Percentiles rank a stretch among this genome's conserved stretches.
These are phyloP conservation scores for Tuta absoluta DNA, from an alignment of 2,888 invertebrate genomes.

Conservation along the genomic window DNA sequence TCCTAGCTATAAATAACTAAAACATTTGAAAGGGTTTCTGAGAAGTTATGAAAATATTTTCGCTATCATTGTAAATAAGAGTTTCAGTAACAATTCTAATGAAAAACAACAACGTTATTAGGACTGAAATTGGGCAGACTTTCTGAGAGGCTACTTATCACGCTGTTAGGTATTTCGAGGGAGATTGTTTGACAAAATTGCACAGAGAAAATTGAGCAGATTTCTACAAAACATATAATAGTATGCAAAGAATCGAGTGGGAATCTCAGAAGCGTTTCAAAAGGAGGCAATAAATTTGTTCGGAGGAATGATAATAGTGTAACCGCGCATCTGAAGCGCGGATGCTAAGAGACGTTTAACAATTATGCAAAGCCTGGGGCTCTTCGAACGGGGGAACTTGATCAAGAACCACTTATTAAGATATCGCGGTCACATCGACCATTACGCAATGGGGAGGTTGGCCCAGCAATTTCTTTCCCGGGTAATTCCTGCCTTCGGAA, in stretches of 20 bases:
- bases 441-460: conserved; percentile 60
- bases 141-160: conserved; percentile 8
- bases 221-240: conserved; percentile 1
- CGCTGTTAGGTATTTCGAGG: not conserved
- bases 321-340: conserved; percentile 36
- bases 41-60: conserved; percentile 12
- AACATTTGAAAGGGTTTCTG: conserved; percentile 14
- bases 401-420: conserved; percentile 77
- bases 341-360: conserved; percentile 54
- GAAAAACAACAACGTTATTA: not conserved
- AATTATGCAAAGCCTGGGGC: conserved; percentile 70
- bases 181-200: conserved; percentile 2
- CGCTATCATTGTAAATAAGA: conserved; percentile 9
- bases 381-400: conserved; percentile 59
- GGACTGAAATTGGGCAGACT: not conserved
- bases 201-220: not conserved
- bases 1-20: conserved; percentile 30
- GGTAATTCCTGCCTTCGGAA: conserved; percentile 56
- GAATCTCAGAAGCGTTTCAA: conserved; percentile 26
- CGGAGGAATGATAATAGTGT: conserved; percentile 30
- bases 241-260: conserved; percentile 19
- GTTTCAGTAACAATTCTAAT: conserved; percentile 1
- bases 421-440: conserved; percentile 74
- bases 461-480: conserved; percentile 55
- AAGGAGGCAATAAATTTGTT: conserved; percentile 25